phyloP scores from a whole-genome alignment of 2,797 vertebrate genomes.

The Propithecus deckenii region DNA sequence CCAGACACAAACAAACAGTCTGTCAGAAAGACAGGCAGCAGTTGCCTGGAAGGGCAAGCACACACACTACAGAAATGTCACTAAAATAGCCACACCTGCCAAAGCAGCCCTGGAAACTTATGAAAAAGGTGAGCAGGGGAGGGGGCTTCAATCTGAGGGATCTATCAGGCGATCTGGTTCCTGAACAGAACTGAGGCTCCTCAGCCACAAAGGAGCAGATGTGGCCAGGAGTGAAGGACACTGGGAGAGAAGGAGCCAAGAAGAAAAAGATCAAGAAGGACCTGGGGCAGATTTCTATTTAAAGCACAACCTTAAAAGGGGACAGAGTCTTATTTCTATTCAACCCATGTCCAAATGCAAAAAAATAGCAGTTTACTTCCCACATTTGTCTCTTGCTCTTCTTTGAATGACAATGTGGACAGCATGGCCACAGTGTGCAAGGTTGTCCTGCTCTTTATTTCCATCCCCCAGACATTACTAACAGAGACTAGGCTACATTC shows the following conservation, averaged over 20 bases:
- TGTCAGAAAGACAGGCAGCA: slow-evolving; percentile 43
- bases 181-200: neutral
- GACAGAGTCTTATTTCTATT: slow-evolving; percentile 55
- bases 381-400: slow-evolving; percentile 36
- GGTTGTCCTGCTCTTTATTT: neutral
- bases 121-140: neutral
- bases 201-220: neutral
- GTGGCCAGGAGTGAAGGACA: slow-evolving; percentile 21
- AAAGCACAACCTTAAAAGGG: slow-evolving; percentile 71
- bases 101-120: neutral
- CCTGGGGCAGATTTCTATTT: slow-evolving; percentile 62
- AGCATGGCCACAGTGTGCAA: neutral
- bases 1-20: slow-evolving; percentile 46
- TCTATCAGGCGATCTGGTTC: neutral
- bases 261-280: slow-evolving; percentile 67
- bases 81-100: neutral
- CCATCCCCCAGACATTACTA: neutral
- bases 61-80: slow-evolving; percentile 24
- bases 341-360: slow-evolving; percentile 33
- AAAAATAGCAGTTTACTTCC: slow-evolving; percentile 42
- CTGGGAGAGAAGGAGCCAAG: neutral
- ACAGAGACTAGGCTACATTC: neutral
- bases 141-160: neutral
- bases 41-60: slow-evolving; percentile 34
- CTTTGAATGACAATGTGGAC: slow-evolving; percentile 48